These are phyloP conservation scores for Bhutanitis thaidina DNA, from an alignment of 2,888 invertebrate species.

Conservation along the genomic window DNA sequence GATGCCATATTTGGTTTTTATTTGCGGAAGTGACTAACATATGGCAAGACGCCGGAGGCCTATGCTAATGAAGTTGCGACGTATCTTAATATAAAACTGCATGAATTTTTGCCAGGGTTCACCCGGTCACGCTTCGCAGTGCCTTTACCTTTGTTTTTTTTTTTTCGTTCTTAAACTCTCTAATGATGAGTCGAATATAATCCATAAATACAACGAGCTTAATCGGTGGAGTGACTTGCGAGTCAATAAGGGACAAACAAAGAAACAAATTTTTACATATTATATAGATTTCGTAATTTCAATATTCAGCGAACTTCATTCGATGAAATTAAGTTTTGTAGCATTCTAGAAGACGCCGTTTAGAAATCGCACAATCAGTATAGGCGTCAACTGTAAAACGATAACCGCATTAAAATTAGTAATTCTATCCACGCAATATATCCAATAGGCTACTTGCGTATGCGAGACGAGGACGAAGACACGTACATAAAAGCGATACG, in stretches of 20 bases:
- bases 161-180: too few relatives aligned
- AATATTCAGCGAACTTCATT: conserved; percentile 4
- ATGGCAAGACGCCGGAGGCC: conserved; percentile 39
- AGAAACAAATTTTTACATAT: too few relatives aligned
- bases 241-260: too few relatives aligned
- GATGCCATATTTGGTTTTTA: conserved; percentile 39
- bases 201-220: too few relatives aligned
- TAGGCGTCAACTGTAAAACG: conserved; percentile 1
- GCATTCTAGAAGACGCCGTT: not conserved
- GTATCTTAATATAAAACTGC: conserved; percentile 5
- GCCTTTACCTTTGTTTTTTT: too few relatives aligned
- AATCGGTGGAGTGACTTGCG: too few relatives aligned
- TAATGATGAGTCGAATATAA: too few relatives aligned
- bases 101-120: not conserved
- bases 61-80: conserved; percentile 30
- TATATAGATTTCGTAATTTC: conserved; percentile 11
- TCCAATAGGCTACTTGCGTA: not conserved
- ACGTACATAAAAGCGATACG: conserved; percentile 7
- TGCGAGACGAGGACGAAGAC: conserved; percentile 3
- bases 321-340: not conserved
- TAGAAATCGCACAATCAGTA: not conserved
- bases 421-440: conserved; percentile 1
- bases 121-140: too few relatives aligned
- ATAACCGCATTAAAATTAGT: conserved; percentile 11
- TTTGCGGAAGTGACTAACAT: conserved; percentile 45